These are phyloP conservation scores for Pseudococcus jackbeardsleyi DNA, from an alignment of 2,888 invertebrate species.

Conservation along the genomic window DNA sequence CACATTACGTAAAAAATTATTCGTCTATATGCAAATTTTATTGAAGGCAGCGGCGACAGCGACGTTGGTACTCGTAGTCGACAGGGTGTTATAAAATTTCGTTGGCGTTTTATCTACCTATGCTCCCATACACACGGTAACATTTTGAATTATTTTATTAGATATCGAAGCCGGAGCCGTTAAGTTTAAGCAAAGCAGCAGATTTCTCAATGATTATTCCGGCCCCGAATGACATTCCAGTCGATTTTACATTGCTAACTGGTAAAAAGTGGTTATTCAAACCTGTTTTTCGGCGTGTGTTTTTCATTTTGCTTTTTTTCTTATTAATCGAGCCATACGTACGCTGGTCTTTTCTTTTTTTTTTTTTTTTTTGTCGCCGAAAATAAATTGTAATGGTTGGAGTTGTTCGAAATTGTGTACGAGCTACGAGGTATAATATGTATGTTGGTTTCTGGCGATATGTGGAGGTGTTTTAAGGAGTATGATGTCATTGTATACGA, in stretches of 20 bases:
- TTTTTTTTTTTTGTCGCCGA: not conserved
- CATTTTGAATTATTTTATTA: slow-evolving; percentile 14
- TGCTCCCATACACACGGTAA: not conserved
- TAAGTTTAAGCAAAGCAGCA: slow-evolving; percentile 8
- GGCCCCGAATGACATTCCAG: slow-evolving; percentile 32
- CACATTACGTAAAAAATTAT: slow-evolving; percentile 3
- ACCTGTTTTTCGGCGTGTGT: slow-evolving; percentile 8
- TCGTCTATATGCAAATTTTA: slow-evolving; percentile 4
- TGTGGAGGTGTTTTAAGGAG: not conserved
- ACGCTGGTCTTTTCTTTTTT: not conserved
- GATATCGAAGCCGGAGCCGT: not conserved
- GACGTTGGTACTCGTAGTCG: not conserved
- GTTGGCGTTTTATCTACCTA: not conserved
- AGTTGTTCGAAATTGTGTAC: not conserved
- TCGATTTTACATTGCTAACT: slow-evolving; percentile 35
- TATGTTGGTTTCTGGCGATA: not conserved
- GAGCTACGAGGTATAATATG: not conserved
- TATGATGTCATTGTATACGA: not conserved
- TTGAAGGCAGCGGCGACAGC: not conserved
- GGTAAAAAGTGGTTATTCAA: slow-evolving; percentile 21
- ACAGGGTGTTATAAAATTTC: slow-evolving; percentile 9
- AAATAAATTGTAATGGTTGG: slow-evolving; percentile 11
- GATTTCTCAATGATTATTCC: slow-evolving; percentile 45
- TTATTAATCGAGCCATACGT: not conserved
- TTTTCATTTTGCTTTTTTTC: not conserved